A percentile compares a stretch with the other conserved stretches of the same genome.
Conservation (phyloP, 2,113 vertebrate species). For the Corythoichthys intestinalis region DNA sequence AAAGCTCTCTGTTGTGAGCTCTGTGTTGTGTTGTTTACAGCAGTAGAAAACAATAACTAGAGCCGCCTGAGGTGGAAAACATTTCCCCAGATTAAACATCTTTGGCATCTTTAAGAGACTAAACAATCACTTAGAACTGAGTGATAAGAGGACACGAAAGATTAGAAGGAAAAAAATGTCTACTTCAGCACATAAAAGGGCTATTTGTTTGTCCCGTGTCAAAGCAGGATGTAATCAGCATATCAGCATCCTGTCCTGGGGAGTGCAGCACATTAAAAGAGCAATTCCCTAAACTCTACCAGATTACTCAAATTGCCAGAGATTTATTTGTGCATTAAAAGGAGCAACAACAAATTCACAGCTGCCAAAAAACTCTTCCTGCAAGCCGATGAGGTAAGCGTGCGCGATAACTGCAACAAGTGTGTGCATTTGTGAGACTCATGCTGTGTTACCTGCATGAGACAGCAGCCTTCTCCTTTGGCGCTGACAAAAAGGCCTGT, state of each 20-base stretch:
- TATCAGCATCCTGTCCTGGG: conserved; percentile 40
- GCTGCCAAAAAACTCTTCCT: conserved; percentile 16
- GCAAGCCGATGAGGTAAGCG: conserved; percentile 25
- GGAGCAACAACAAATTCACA: conserved; percentile 13
- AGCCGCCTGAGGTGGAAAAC: conserved; percentile 26
- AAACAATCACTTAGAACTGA: conserved; percentile 1
- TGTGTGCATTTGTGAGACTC: conserved; percentile 4
- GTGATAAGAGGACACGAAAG: conserved; percentile 3
- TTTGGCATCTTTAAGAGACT: conserved; percentile 17
- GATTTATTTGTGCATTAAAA: conserved; percentile 42
- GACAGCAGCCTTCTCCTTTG: conserved; percentile 91
- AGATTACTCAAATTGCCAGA: conserved; percentile 53
- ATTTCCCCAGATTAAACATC: conserved; percentile 21
- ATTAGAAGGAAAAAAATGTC: neutral
- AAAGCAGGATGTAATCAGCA: conserved; percentile 37
- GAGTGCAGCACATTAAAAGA: conserved; percentile 12
- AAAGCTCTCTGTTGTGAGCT: conserved; percentile 35
- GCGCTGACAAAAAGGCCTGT: conserved; percentile 92
- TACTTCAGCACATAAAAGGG: conserved; percentile 34
- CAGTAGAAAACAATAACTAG: conserved; percentile 9
- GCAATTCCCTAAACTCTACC: conserved; percentile 48
- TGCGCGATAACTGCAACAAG: neutral
- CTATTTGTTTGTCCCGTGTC: conserved; percentile 48
- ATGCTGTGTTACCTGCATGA: conserved; percentile 83
- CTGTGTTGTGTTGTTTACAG: conserved; percentile 22